A percentile compares a stretch with the other conserved stretches of the same genome.
phyloP scores from a whole-genome alignment of 2,888 invertebrate genomes.

The Drosophila greeni region DNA sequence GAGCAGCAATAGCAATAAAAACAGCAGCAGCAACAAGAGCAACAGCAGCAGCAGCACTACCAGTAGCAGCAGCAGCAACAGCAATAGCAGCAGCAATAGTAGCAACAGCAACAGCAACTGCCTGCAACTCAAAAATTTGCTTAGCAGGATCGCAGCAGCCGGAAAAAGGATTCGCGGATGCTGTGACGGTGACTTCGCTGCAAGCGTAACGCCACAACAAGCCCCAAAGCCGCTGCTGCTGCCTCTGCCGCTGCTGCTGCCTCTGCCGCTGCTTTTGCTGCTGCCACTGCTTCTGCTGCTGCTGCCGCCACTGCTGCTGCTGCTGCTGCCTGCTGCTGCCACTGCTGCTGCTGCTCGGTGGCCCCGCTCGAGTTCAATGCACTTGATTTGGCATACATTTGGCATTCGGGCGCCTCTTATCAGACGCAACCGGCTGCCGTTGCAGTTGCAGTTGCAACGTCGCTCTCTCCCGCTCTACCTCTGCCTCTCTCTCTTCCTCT shows the following conservation, averaged over 20 bases:
- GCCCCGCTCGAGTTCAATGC: conserved; percentile 46
- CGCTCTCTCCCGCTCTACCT: neutral
- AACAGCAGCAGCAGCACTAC: neutral
- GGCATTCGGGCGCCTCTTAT: conserved; percentile 39
- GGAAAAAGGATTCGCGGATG: neutral
- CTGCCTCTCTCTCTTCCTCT: neutral
- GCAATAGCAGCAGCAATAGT: neutral
- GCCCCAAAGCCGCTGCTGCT: conserved; percentile 9
- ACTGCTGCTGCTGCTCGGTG: conserved; percentile 29
- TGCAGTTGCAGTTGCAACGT: conserved; percentile 26
- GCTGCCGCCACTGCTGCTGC: conserved; percentile 27
- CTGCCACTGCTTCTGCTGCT: conserved; percentile 30
- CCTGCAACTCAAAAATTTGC: conserved; percentile 1
- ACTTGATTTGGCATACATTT: conserved; percentile 55
- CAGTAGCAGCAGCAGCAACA: neutral
- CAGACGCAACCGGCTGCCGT: conserved; percentile 26
- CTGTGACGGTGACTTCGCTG: conserved; percentile 5
- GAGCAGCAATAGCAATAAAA: neutral
- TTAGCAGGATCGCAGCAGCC: conserved; percentile 6
- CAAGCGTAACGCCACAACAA: neutral
- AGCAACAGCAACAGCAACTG: neutral
- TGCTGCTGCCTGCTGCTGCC: conserved; percentile 28
- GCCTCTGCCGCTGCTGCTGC: conserved; percentile 14
- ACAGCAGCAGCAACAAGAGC: neutral
- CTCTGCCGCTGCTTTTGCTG: conserved; percentile 24